A percentile compares a stretch with the other conserved stretches of the same genome.
Evolutionary conservation across 2,113 vertebrate genomes (phyloP).

Genomic region (Nyctereutes procyonoides): DNA sequence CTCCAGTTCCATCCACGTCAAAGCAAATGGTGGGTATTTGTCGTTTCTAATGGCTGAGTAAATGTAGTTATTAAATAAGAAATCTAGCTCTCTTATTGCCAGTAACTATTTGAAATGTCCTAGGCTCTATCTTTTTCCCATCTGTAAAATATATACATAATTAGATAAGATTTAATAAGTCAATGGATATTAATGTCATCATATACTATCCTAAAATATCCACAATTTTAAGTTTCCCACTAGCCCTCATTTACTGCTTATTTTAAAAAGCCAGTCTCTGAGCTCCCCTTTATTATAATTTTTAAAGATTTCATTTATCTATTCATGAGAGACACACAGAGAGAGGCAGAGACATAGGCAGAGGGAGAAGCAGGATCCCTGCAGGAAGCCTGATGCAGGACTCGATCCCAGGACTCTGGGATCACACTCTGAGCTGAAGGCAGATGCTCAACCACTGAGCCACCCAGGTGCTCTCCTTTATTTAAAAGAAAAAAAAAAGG

Average conservation of each 20-base stretch:
- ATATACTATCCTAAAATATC: not conserved
- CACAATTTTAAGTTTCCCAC: not conserved
- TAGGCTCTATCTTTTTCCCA: not conserved
- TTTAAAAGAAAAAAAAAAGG: not conserved
- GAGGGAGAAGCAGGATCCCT: no score
- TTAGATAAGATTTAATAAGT: not conserved
- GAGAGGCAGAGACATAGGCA: no score
- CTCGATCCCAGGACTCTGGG: no score
- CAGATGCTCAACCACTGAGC: no score
- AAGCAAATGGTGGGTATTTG: no score
- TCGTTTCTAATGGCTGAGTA: not conserved
- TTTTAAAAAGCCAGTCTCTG: not conserved
- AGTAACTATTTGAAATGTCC: not conserved
- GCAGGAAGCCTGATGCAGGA: no score
- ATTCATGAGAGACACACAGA: no score
- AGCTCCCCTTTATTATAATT: not conserved
- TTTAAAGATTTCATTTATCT: no score
- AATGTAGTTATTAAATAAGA: not conserved
- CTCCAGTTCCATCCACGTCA: no score
- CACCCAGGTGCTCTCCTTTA: no score
- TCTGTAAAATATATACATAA: not conserved
- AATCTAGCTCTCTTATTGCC: not conserved
- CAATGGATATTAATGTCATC: not conserved
- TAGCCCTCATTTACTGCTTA: not conserved
- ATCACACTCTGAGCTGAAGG: no score